phyloP scores from a whole-genome alignment of 2,888 invertebrate species.

The Sericinus montela region DNA sequence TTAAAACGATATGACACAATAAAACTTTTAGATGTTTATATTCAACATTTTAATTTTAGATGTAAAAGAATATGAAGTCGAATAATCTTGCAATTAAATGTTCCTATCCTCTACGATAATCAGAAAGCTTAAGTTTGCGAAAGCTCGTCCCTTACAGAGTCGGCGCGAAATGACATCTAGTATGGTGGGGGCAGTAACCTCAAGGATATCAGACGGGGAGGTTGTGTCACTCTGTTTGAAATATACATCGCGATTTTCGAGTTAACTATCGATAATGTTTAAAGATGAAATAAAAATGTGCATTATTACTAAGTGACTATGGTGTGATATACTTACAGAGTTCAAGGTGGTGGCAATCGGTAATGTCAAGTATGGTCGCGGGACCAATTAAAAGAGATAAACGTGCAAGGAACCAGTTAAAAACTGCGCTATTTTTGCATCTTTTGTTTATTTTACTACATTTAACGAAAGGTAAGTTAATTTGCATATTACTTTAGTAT shows the following conservation, averaged over 20 bases:
- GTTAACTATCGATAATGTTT: slow-evolving; percentile 39
- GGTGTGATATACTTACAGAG: slow-evolving; percentile 36
- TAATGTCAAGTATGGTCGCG: slow-evolving; percentile 69
- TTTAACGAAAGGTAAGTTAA: slow-evolving; percentile 52
- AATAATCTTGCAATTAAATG: slow-evolving; percentile 19
- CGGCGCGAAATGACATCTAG: slow-evolving; percentile 70
- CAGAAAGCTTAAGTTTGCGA: slow-evolving; percentile 46
- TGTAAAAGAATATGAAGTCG: slow-evolving; percentile 1
- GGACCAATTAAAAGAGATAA: slow-evolving; percentile 64
- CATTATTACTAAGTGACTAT: slow-evolving; percentile 28
- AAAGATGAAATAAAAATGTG: slow-evolving; percentile 8
- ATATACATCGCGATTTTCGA: slow-evolving; percentile 61
- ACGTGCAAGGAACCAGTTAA: slow-evolving; percentile 64
- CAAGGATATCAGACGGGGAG: slow-evolving; percentile 50
- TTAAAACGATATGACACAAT: neutral
- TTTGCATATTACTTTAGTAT: slow-evolving; percentile 1
- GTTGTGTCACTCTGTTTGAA: slow-evolving; percentile 51
- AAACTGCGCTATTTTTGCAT: slow-evolving; percentile 60
- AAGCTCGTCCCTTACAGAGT: slow-evolving; percentile 60
- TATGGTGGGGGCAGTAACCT: slow-evolving; percentile 69
- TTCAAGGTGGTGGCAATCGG: slow-evolving; percentile 50
- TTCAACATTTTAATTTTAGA: slow-evolving; percentile 4
- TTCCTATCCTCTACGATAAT: slow-evolving; percentile 32
- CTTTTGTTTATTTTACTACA: slow-evolving; percentile 53
- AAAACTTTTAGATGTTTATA: neutral